Conservation (phyloP, 2,797 vertebrate species). For the Acipenser transmontanus region DNA sequence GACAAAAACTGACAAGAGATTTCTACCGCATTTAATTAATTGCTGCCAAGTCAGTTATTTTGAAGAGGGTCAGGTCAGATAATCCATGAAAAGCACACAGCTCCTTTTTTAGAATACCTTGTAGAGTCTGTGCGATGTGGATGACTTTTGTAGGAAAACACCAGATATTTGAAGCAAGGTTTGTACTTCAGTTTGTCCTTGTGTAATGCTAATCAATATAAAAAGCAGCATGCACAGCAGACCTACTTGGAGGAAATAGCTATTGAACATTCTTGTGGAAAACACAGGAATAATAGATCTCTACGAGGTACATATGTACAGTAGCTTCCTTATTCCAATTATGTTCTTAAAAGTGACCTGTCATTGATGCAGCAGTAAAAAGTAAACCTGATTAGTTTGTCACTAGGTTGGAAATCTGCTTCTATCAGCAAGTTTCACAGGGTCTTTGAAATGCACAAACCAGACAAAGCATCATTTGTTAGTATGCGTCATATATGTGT, state of each 20-base stretch:
- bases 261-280: constrained; percentile 12
- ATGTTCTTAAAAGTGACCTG: constrained; percentile 24
- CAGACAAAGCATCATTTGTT: not conserved
- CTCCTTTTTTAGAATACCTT: not conserved
- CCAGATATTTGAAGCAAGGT: not conserved
- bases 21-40: too few species aligned
- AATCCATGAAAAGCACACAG: too few species aligned
- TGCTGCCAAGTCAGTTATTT: too few species aligned
- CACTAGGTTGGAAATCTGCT: too few species aligned
- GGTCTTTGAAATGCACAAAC: not conserved
- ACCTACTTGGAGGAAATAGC: constrained; percentile 20
- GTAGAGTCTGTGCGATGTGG: not conserved
- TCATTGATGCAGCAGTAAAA: too few species aligned
- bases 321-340: constrained; percentile 28
- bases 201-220: constrained; percentile 31
- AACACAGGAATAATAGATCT: constrained; percentile 17
- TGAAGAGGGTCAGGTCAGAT: too few species aligned
- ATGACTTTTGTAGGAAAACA: not conserved
- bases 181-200: constrained; percentile 26
- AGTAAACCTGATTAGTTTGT: too few species aligned
- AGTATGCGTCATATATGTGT: not conserved
- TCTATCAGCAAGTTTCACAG: too few species aligned
- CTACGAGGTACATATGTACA: constrained; percentile 20
- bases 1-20: too few species aligned
- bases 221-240: constrained; percentile 23